Evolutionary conservation across 2,113 vertebrate genomes (phyloP).

Genomic region (Pituophis catenifer): DNA sequence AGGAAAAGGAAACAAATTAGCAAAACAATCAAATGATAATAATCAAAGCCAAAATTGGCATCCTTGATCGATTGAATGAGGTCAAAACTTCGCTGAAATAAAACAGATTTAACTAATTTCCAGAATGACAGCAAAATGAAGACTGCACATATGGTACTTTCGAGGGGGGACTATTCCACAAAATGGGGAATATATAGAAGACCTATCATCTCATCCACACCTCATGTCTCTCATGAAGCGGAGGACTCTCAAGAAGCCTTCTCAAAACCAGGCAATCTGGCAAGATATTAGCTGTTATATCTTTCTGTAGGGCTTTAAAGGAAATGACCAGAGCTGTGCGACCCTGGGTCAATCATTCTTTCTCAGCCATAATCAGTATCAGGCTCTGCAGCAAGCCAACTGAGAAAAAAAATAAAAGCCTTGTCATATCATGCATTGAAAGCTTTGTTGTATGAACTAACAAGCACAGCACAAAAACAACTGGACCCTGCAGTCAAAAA

Average conservation of each 20-base stretch:
- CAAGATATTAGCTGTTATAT: background rate
- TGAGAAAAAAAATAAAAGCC: background rate
- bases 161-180: background rate
- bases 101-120: background rate
- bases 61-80: background rate
- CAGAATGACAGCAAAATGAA: background rate
- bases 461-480: background rate
- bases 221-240: background rate
- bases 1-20: background rate
- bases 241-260: background rate
- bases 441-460: background rate
- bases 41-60: background rate
- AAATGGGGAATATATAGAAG: background rate
- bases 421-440: background rate
- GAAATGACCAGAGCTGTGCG: background rate
- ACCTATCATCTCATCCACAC: background rate
- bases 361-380: background rate
- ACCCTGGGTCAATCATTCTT: background rate
- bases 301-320: background rate
- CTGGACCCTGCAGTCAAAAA: background rate
- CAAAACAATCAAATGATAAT: background rate
- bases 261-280: background rate
- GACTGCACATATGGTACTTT: background rate
- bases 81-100: background rate
- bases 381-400: background rate